phyloP scores from a whole-genome alignment of 35 echinoderm and acorn worm species.

The Eucidaris tribuloides region DNA sequence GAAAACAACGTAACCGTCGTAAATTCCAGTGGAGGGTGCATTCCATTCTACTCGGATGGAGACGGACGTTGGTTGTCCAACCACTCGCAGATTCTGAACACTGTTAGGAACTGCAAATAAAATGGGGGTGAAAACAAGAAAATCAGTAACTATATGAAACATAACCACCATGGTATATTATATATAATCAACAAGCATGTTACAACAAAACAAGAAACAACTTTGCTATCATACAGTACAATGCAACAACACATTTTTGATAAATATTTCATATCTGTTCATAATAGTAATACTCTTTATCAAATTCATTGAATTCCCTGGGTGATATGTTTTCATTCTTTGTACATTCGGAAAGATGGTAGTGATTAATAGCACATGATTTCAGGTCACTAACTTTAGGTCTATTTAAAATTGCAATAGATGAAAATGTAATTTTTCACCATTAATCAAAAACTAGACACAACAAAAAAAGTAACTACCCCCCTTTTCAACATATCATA shows the following conservation, averaged over 20 bases:
- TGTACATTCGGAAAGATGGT: too few species aligned
- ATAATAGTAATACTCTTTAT: neutral
- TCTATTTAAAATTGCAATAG: too few species aligned
- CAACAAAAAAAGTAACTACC: too few species aligned
- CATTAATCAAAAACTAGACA: too few species aligned
- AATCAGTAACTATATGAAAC: neutral
- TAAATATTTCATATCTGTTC: neutral
- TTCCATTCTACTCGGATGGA: neutral
- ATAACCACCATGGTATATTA: neutral
- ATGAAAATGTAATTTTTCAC: too few species aligned
- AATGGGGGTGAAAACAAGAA: neutral
- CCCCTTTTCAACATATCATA: too few species aligned
- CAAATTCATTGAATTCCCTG: too few species aligned
- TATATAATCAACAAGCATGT: neutral
- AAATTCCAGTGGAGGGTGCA: neutral
- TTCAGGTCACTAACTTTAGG: too few species aligned
- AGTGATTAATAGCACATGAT: too few species aligned
- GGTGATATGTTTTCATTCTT: too few species aligned
- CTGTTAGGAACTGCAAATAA: neutral
- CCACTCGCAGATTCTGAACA: neutral
- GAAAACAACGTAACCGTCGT: neutral
- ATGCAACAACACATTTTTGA: neutral
- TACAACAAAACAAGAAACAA: neutral
- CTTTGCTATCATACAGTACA: neutral
- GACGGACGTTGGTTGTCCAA: neutral